Percentiles rank a stretch among this genome's conserved stretches.
These are phyloP conservation scores for Norana najaformis DNA, from an alignment of 2,888 invertebrate species.

Conservation along the genomic window DNA sequence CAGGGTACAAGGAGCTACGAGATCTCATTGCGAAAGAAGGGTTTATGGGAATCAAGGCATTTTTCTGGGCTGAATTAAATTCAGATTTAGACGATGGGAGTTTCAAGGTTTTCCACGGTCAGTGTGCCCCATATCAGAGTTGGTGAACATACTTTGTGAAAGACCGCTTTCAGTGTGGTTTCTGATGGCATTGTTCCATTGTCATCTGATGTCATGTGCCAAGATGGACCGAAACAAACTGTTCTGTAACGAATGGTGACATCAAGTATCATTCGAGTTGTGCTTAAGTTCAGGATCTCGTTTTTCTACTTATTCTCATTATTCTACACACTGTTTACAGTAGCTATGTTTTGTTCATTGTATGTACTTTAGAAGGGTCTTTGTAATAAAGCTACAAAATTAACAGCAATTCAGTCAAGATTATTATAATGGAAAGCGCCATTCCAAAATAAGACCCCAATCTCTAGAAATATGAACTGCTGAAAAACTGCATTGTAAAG, in stretches of 20 bases:
- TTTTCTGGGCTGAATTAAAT: conserved; percentile 32
- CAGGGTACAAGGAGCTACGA: conserved; percentile 27
- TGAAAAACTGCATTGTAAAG: no score
- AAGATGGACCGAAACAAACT: background rate
- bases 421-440: no score
- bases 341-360: background rate
- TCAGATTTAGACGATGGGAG: conserved; percentile 3
- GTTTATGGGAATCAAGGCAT: conserved; percentile 28
- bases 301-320: no score
- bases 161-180: no score
- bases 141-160: conserved; percentile 19
- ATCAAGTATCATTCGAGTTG: no score
- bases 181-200: background rate
- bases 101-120: conserved; percentile 29
- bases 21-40: conserved; percentile 30
- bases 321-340: background rate
- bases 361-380: background rate
- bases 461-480: no score
- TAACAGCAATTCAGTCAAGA: no score
- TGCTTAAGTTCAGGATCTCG: background rate
- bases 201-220: background rate
- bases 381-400: no score
- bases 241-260: background rate
- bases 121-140: conserved; percentile 33
- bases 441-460: no score